phyloP scores from a whole-genome alignment of 2,888 invertebrate species.

The Sesia apiformis region DNA sequence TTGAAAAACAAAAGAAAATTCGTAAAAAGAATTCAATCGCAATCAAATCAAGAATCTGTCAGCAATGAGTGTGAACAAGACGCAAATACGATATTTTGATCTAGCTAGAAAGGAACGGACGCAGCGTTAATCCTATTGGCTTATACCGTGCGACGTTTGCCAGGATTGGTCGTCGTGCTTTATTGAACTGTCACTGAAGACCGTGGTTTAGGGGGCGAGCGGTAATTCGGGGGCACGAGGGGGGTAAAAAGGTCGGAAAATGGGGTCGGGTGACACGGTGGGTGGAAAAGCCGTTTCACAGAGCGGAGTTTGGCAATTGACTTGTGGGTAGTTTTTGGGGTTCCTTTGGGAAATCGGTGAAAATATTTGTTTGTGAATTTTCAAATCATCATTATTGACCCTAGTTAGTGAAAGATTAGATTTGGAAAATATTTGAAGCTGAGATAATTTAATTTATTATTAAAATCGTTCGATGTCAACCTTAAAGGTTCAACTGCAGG shows the following conservation, averaged over 20 bases:
- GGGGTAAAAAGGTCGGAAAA: constrained; percentile 24
- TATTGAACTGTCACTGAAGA: constrained; percentile 74
- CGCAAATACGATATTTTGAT: constrained; percentile 12
- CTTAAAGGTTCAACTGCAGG: too few species aligned
- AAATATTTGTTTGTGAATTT: too few species aligned
- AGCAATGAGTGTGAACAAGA: constrained; percentile 48
- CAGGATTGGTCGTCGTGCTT: constrained; percentile 70
- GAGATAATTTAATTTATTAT: too few species aligned
- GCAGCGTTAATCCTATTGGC: constrained; percentile 73
- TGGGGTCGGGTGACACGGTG: constrained; percentile 17
- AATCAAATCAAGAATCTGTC: constrained; percentile 69
- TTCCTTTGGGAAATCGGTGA: constrained; percentile 29
- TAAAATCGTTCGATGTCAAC: too few species aligned
- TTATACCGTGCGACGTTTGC: constrained; percentile 73
- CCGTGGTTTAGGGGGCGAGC: constrained; percentile 66
- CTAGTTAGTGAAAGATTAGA: too few species aligned
- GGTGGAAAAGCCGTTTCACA: constrained; percentile 45
- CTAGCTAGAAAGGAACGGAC: constrained; percentile 30
- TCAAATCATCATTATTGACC: too few species aligned
- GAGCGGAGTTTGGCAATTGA: constrained; percentile 71
- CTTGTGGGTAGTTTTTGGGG: constrained; percentile 71
- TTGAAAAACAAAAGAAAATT: constrained; percentile 64
- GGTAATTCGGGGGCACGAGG: constrained; percentile 63
- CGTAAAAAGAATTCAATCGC: constrained; percentile 66
- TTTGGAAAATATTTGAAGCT: too few species aligned